These are phyloP conservation scores for Ictalurus furcatus DNA, from an alignment of 2,113 vertebrate species.

Conservation along the genomic window DNA sequence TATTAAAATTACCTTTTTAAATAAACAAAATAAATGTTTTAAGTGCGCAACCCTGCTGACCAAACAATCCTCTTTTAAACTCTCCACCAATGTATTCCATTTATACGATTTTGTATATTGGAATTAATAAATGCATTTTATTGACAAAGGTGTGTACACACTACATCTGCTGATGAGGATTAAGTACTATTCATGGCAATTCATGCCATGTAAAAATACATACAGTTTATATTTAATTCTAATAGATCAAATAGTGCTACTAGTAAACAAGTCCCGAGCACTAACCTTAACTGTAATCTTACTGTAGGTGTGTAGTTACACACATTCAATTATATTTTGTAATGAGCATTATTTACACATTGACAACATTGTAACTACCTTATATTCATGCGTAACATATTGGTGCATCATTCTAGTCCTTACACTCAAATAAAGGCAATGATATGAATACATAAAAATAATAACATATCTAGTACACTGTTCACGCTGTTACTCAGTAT, in stretches of 20 bases:
- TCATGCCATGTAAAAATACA: background rate
- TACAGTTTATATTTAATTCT: background rate
- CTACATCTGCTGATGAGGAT: background rate
- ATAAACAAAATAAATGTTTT: background rate
- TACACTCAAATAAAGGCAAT: background rate
- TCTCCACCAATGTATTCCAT: background rate
- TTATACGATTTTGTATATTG: background rate
- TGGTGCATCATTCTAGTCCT: background rate
- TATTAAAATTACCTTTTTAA: background rate
- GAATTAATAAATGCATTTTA: background rate
- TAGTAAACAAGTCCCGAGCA: background rate
- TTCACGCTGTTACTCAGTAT: background rate
- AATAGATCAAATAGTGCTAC: background rate
- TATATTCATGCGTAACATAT: background rate
- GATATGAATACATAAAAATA: background rate
- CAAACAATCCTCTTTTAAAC: background rate
- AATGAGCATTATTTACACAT: background rate
- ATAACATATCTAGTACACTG: background rate
- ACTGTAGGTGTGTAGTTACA: background rate
- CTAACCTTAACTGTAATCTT: background rate
- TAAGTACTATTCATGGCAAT: background rate
- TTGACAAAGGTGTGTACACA: background rate
- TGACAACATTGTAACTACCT: background rate
- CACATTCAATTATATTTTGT: background rate
- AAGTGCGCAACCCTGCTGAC: background rate